phyloP scores from a whole-genome alignment of 2,797 vertebrate species.

The Falco biarmicus region DNA sequence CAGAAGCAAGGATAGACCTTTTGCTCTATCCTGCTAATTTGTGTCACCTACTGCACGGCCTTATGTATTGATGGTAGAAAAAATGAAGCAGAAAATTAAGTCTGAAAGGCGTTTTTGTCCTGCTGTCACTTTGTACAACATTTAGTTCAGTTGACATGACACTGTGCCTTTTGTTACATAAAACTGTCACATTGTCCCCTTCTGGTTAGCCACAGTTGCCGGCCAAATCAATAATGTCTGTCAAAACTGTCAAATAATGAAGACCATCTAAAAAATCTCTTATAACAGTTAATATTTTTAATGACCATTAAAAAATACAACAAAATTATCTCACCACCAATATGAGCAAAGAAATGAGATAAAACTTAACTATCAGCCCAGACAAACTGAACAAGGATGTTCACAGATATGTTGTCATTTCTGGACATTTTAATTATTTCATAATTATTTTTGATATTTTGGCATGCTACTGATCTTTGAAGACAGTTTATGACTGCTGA shows the following conservation, averaged over 20 bases:
- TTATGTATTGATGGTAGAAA: constrained; percentile 80
- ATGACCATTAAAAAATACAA: constrained; percentile 42
- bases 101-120: constrained; percentile 85
- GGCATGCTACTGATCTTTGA: background rate
- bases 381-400: background rate
- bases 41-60: constrained; percentile 80
- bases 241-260: constrained; percentile 80
- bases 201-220: constrained; percentile 81
- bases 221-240: constrained; percentile 83
- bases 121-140: constrained; percentile 84
- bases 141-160: constrained; percentile 85
- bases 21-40: constrained; percentile 79
- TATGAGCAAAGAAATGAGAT: background rate
- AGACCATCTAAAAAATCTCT: constrained; percentile 71
- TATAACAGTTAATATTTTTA: constrained; percentile 60
- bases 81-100: constrained; percentile 87
- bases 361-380: background rate
- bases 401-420: background rate
- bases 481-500: background rate
- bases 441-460: background rate
- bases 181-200: constrained; percentile 84
- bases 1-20: constrained; percentile 70
- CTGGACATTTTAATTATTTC: background rate
- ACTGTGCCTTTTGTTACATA: constrained; percentile 85
- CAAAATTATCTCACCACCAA: constrained; percentile 17